These are phyloP conservation scores for Synanthedon myopaeformis DNA, from an alignment of 2,888 invertebrate species.

Conservation along the genomic window DNA sequence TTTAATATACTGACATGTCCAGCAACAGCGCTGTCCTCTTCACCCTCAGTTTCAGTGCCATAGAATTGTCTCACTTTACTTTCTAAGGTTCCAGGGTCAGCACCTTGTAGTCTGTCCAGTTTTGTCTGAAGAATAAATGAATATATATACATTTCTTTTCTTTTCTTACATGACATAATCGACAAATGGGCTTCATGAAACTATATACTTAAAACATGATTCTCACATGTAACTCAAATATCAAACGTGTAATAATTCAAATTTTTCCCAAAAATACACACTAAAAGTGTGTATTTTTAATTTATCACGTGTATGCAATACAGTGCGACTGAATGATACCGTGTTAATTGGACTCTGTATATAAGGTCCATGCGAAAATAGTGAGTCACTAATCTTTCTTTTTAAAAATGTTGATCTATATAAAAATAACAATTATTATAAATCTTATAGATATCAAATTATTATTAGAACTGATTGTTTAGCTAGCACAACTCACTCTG, in stretches of 20 bases:
- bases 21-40: conserved; percentile 75
- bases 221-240: too few species aligned
- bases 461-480: neutral
- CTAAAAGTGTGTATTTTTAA: conserved; percentile 1
- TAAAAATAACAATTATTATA: neutral
- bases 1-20: conserved; percentile 78
- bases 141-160: too few species aligned
- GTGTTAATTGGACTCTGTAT: too few species aligned
- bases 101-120: conserved; percentile 89
- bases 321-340: too few species aligned
- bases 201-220: too few species aligned
- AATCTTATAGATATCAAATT: conserved; percentile 6
- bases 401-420: too few species aligned
- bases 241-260: neutral
- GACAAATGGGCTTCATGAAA: too few species aligned
- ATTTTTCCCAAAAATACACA: too few species aligned
- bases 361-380: too few species aligned
- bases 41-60: conserved; percentile 73
- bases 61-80: conserved; percentile 90
- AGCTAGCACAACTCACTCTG: conserved; percentile 57
- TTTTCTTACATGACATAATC: neutral
- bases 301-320: too few species aligned
- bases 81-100: conserved; percentile 85
- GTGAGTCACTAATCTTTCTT: too few species aligned
- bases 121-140: conserved; percentile 72